Base-by-base conservation (phyloP, 2,888 invertebrate genomes). In the Parnassius orleans region DNA sequence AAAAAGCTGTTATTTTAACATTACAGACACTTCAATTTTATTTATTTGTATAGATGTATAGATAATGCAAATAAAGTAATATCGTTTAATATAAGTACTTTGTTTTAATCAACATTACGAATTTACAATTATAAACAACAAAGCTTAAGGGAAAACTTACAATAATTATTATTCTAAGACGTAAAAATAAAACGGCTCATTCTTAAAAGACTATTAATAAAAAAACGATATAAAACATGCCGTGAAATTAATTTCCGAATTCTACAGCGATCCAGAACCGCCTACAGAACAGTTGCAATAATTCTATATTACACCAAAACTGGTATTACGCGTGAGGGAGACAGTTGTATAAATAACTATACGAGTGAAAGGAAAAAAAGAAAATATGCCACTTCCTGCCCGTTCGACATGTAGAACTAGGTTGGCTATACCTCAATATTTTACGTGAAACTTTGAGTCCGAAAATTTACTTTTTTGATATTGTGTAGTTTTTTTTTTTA, bases 231-330 rank as follows among this genome's bases (percentile, higher is more conserved):
- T 12, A 46, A 56, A 60, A 63, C 50, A 56, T 51, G 60, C 19
- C 64, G 64, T 60, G 64, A 60, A 64, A 63, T 63, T 59, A 55
- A 55, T 57, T 53, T 67, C 68, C 63, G 60, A 62, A 51, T 57
- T 70, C 70, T 72, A 69, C 63, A 65, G 68, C 64, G 64, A 67
- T 69, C 69, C 61, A 69, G 70, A 72, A 72, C 70, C 70, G 68
- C 70, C 75, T 72, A 67, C 63, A 55, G 59, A 60, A 64, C 72
- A 76, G 73, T 74, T 74, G 73, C 76, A 78, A 78, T 78, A 76
- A 78, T 76, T 75, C 75, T 75, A 75, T 69, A 69, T 68, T 72
- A 71, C 74, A 74, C 77, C 77, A 79, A 83, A 84, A 84, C 83
- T 83, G 83, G 84, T 83, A 79, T 79, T 73, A 78, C 74, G 69